A percentile compares a stretch with the other conserved stretches of the same genome.
Conservation (phyloP, 37 sponge, comb jelly and placozoan genomes). For the Haliclona indistincta region DNA sequence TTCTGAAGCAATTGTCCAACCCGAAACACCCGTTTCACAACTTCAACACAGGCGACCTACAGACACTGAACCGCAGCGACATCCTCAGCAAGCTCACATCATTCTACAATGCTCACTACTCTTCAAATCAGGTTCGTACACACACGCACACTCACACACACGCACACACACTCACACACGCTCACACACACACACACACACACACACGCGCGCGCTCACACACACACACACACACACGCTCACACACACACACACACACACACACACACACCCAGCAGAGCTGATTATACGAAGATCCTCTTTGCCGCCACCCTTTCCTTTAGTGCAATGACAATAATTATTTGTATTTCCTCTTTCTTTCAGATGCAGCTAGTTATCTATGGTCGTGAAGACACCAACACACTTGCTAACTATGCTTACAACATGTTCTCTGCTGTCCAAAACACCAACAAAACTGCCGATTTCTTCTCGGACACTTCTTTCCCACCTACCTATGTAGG, state of each 20-base stretch:
- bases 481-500: constrained; percentile 36
- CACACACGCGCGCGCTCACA: too few species aligned
- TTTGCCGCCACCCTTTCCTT: constrained; percentile 1
- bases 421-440: constrained; percentile 63
- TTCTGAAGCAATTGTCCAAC: constrained; percentile 75
- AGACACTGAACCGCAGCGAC: constrained; percentile 59
- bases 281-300: not conserved
- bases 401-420: constrained; percentile 41
- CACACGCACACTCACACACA: not conserved
- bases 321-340: not conserved
- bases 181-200: too few species aligned
- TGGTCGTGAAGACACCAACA: constrained; percentile 60
- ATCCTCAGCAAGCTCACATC: constrained; percentile 21
- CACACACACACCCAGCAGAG: not conserved
- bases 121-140: constrained; percentile 60
- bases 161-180: too few species aligned
- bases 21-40: constrained; percentile 55
- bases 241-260: too few species aligned
- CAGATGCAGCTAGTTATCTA: constrained; percentile 89
- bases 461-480: constrained; percentile 23
- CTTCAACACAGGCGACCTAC: constrained; percentile 65
- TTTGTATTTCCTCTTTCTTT: constrained; percentile 7
- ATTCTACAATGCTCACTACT: constrained; percentile 61
- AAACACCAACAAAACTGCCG: constrained; percentile 41
- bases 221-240: too few species aligned